phyloP scores from a whole-genome alignment of 2,113 vertebrate species.

The Neodon shergylaensis region DNA sequence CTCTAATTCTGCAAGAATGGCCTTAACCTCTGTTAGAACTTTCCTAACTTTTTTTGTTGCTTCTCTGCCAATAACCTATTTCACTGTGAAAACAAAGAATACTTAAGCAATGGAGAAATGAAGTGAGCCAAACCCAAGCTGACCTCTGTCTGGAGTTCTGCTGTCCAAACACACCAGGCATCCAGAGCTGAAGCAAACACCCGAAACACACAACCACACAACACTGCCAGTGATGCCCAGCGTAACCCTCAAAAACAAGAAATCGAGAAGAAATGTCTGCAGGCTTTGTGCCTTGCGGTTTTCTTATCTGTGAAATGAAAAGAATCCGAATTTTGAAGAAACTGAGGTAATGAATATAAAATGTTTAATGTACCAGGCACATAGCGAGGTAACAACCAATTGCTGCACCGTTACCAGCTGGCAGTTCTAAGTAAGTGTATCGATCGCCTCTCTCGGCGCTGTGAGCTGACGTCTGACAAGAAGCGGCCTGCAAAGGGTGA shows the following conservation, averaged over 20 bases:
- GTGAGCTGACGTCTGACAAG: background rate
- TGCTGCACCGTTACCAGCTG: background rate
- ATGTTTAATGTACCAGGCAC: background rate
- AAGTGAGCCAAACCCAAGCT: background rate
- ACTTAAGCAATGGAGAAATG: background rate
- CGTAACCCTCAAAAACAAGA: background rate
- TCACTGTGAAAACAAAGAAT: slow-evolving; percentile 32
- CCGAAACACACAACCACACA: background rate
- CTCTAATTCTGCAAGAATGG: background rate
- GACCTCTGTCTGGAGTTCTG: background rate
- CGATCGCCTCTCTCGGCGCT: background rate
- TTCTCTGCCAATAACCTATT: background rate
- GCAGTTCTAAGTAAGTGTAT: background rate
- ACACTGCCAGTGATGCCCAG: too few species aligned
- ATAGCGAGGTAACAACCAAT: background rate
- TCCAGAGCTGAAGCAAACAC: background rate
- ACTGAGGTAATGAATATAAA: background rate
- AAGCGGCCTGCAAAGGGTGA: background rate
- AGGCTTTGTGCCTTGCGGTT: background rate
- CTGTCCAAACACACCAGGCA: background rate
- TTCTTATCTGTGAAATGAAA: background rate
- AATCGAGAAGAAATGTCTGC: background rate
- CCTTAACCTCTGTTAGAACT: background rate
- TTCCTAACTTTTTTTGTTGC: background rate
- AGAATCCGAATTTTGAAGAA: background rate